phyloP scores from a whole-genome alignment of 2,797 vertebrate species.

The Phaenicophaeus curvirostris region DNA sequence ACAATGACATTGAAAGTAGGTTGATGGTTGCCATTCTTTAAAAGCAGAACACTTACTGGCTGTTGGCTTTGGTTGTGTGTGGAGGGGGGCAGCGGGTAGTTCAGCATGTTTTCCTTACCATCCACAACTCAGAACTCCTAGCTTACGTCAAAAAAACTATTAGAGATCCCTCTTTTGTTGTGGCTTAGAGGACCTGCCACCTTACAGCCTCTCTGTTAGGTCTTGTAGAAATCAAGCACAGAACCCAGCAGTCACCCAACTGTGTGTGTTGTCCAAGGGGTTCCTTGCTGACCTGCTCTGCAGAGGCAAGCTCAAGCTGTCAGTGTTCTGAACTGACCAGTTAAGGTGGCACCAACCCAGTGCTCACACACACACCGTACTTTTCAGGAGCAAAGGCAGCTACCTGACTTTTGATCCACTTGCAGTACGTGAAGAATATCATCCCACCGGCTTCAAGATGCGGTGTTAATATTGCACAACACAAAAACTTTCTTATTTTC shows the following conservation, averaged over 20 bases:
- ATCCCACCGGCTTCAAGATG: neutral
- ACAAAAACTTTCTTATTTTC: neutral
- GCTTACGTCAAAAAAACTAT: neutral
- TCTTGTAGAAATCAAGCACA: neutral
- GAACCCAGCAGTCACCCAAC: neutral
- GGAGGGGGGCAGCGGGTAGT: neutral
- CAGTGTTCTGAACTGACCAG: too few relatives aligned
- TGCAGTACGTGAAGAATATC: neutral
- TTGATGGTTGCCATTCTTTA: neutral
- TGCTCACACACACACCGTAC: neutral
- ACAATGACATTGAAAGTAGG: slow-evolving; percentile 83
- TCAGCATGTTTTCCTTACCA: neutral
- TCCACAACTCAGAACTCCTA: neutral
- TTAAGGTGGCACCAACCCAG: neutral
- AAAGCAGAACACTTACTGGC: neutral
- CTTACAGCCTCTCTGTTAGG: neutral
- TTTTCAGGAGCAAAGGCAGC: neutral
- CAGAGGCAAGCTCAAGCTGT: neutral
- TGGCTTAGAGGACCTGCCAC: neutral
- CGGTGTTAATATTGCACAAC: neutral
- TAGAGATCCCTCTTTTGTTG: neutral
- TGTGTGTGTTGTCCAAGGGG: neutral
- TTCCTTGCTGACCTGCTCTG: neutral
- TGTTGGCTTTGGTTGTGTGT: neutral
- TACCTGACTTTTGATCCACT: neutral